phyloP scores from a whole-genome alignment of 2,888 invertebrate genomes.

The Phasia obesa region DNA sequence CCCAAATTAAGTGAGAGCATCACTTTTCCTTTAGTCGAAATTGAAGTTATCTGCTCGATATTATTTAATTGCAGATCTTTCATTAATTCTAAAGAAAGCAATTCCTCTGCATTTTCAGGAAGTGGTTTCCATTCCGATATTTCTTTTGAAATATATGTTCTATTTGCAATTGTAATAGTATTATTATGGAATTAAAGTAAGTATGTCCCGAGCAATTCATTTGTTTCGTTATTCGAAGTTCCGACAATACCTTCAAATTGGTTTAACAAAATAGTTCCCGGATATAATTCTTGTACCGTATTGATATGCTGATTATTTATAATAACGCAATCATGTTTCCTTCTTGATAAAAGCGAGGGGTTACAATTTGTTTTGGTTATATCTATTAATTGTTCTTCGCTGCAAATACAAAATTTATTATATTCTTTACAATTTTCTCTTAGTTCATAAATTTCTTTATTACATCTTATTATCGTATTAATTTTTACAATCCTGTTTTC shows the following conservation, averaged over 20 bases:
- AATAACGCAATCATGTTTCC: too few species aligned
- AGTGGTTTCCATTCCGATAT: constrained; percentile 1
- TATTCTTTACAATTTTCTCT: constrained; percentile 30
- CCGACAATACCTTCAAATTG: not conserved
- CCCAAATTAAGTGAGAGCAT: constrained; percentile 16
- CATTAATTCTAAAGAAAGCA: constrained; percentile 24
- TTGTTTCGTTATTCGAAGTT: not conserved
- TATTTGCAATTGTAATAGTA: constrained; percentile 4
- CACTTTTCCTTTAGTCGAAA: not conserved
- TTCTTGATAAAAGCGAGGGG: too few species aligned
- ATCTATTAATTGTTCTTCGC: constrained; percentile 28
- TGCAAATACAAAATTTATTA: constrained; percentile 21
- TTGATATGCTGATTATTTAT: not conserved
- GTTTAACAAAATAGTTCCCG: too few species aligned
- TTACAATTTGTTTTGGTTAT: constrained; percentile 23
- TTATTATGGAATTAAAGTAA: not conserved
- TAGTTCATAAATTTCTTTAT: constrained; percentile 34
- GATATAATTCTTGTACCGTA: too few species aligned
- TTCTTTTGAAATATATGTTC: constrained; percentile 1
- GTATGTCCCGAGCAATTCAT: not conserved
- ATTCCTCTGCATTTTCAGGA: too few species aligned
- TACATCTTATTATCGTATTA: constrained; percentile 24
- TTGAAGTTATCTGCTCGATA: constrained; percentile 10
- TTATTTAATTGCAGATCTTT: constrained; percentile 28
- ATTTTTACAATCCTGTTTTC: not conserved